Evolutionary conservation across 2,797 vertebrate species (phyloP), one percentile per base, ranked within the genome.

Genomic region (Poecile montanus): DNA sequence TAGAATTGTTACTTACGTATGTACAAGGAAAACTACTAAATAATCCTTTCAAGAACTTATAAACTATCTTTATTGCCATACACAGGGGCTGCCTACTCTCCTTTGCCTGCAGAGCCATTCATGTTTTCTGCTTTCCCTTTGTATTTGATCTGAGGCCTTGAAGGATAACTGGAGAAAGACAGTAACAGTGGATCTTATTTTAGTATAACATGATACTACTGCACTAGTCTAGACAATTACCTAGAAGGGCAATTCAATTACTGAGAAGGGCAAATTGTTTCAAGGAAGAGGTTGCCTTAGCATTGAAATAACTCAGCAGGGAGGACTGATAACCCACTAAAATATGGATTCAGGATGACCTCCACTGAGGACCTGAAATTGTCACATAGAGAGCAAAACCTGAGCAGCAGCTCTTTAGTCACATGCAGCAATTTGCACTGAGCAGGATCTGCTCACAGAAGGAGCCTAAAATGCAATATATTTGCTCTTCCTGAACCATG

Each of bases 311-410:
- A 85, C 57, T 87, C 92, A 80, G 93, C 75, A 34, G 86, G 92
- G 68, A 89, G 54, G 45, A 73, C 36, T 12, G 70, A 89, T 91
- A 80, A 92, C 74, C 88, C 86, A 91, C 60, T 80, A 83, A 83
- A 93, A 87, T 44, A 76, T 14, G 38, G 71, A 91, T 27, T 74
- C 71, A 82, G 50, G 65, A 82, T 76, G 63, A 48, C 27, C 17
- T 81, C 81, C 44, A 29, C 34, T 13, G 67, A 92, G 78, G 25
- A 76, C 81, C 42, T 80, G 92, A 77, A 94, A 92, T 47, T 73
- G 72, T 79, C 83, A 76, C 45, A 79, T 60, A 44, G 90, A 91
- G 85, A 94, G 77, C 89, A 91, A 71, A 93, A 40, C 45, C 21
- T 0, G 0, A 84, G 79, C 50, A 81, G 60, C 47, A 78, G 66